Base-by-base conservation (phyloP, 2,797 vertebrate genomes). In the Centropyge bicolor region DNA sequence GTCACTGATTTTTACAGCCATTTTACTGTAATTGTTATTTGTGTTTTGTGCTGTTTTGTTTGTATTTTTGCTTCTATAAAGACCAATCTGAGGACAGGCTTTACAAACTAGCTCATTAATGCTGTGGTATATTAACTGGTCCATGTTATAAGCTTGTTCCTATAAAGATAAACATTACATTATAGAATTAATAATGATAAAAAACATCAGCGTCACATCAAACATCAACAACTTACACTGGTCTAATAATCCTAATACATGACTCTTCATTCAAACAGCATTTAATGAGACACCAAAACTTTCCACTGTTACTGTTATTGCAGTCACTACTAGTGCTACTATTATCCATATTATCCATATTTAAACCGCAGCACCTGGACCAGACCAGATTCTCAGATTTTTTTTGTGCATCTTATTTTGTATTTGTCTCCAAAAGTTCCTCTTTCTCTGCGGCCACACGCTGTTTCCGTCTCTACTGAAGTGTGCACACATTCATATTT, bases 401-500 rank as follows among this genome's bases (percentile, higher is more conserved):
- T 3, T 52, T 24, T 63, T 64, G 51, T 67, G 64, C 84, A 78
- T 74, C 74, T 84, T 56, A 3, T 81, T 76, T 46, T 71, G 40
- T 43, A 63, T 76, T 78, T 70, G 60, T 73, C 75, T 59, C 16
- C 55, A 51, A 65, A 45, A 48, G 38, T 63, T 68, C n/a, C 3
- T 22, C 20, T 46, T 38, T 43, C 56, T 49, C 38, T 0, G 3
- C 24, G 43, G 71, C 73, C 76, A 56, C 78, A 79, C 38, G 87
- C 85, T 78, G 74, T 46, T 56, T 38, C 35, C 36, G 11, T 76
- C 61, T 36, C 22, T 8, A 1, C 20, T 31, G 49, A 65, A 64
- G 60, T 20, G 61, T 8, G 13, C 62, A 63, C 11, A 0, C 52
- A 79, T 88, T 81, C 64, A 70, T 70, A 83, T 89, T 81, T 72